phyloP scores from a whole-genome alignment of 2,888 invertebrate genomes.

The Leptinotarsa juncta region DNA sequence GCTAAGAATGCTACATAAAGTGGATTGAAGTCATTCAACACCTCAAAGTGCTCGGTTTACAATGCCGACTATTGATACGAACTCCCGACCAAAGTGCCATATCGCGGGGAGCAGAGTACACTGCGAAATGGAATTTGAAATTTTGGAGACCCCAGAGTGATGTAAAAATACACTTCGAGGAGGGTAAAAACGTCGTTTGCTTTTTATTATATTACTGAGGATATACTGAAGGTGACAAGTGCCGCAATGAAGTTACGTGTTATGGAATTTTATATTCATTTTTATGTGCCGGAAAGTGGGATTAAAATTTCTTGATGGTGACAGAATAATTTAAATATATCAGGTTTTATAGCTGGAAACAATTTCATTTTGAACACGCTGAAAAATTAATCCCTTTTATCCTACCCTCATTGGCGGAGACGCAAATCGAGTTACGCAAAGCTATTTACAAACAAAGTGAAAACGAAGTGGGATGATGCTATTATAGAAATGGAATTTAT shows the following conservation, averaged over 20 bases:
- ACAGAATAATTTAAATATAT: conserved; percentile 63
- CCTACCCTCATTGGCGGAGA: conserved; percentile 32
- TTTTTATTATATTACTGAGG: conserved; percentile 65
- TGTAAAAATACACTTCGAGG: conserved; percentile 66
- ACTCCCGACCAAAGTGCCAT: conserved; percentile 57
- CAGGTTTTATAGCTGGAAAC: conserved; percentile 54
- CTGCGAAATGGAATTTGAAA: conserved; percentile 67
- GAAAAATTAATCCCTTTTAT: conserved; percentile 40
- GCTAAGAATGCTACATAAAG: conserved; percentile 54
- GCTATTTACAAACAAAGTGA: conserved; percentile 27
- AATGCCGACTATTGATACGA: conserved; percentile 61
- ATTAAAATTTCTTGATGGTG: conserved; percentile 64
- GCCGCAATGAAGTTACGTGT: conserved; percentile 64
- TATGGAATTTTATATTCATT: conserved; percentile 66
- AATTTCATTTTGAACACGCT: conserved; percentile 36
- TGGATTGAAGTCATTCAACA: conserved; percentile 62
- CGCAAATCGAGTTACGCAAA: conserved; percentile 30
- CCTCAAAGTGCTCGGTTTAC: conserved; percentile 64
- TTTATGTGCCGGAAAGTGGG: conserved; percentile 64
- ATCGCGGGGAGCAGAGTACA: conserved; percentile 54
- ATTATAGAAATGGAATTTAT: conserved; percentile 6
- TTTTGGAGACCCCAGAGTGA: conserved; percentile 66
- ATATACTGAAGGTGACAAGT: conserved; percentile 65
- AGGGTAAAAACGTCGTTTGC: conserved; percentile 64
- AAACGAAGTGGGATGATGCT: not conserved